Conservation (phyloP, 2,797 vertebrate species). For the Petrocephalus schoutedeni region DNA sequence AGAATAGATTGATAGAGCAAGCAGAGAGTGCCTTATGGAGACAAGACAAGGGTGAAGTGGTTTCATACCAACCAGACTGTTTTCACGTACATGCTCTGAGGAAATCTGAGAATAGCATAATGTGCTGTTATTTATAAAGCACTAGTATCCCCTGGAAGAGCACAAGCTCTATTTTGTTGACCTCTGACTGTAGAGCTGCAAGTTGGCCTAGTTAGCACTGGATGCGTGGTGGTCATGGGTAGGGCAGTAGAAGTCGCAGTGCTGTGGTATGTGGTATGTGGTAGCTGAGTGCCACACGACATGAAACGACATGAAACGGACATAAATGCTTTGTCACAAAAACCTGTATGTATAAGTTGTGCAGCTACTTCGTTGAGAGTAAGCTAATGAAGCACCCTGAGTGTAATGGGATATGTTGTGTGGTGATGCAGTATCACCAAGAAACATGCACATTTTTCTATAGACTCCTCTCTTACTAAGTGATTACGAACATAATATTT, state of each 20-base stretch:
- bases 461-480: neutral
- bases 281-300: neutral
- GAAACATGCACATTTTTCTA: neutral
- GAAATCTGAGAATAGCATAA: neutral
- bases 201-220: neutral
- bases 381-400: neutral
- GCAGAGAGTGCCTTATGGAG: neutral
- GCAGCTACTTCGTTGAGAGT: neutral
- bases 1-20: neutral
- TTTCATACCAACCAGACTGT: neutral
- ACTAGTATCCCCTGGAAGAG: neutral
- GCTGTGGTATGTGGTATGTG: neutral
- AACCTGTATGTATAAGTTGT: neutral
- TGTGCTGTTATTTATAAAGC: constrained; percentile 8
- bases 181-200: neutral
- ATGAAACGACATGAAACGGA: neutral
- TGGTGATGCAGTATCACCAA: neutral
- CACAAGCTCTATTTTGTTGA: neutral
- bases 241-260: neutral
- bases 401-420: neutral
- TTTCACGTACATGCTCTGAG: neutral
- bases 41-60: neutral
- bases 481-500: neutral
- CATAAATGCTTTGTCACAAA: neutral
- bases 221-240: neutral